Conservation (phyloP, 2,888 invertebrate genomes). For the Coleophora flavipennella region DNA sequence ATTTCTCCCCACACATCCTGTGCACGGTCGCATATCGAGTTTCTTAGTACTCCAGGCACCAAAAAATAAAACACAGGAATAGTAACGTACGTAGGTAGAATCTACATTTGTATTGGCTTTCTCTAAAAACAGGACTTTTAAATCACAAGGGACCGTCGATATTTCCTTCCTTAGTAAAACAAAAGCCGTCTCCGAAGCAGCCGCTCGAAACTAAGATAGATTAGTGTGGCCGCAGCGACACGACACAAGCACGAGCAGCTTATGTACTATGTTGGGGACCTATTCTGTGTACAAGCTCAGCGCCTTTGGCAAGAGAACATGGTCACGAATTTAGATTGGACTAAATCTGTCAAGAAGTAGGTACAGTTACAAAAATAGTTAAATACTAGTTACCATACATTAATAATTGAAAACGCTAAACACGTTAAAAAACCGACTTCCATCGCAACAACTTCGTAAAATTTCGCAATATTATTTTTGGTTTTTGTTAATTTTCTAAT, state of each 20-base stretch:
- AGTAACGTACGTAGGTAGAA: conserved; percentile 25
- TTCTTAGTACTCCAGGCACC: conserved; percentile 53
- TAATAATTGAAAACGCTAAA: too few relatives aligned
- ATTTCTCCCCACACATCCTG: conserved; percentile 46
- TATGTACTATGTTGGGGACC: conserved; percentile 29
- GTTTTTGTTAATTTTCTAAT: too few relatives aligned
- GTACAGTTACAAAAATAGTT: too few relatives aligned
- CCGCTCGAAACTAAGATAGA: conserved; percentile 57
- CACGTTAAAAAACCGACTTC: too few relatives aligned
- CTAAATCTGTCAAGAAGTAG: not conserved
- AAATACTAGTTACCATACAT: too few relatives aligned
- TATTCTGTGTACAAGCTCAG: conserved; percentile 25
- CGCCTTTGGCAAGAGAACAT: conserved; percentile 2
- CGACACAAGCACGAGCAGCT: conserved; percentile 31
- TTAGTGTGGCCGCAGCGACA: conserved; percentile 40
- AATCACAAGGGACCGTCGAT: conserved; percentile 64
- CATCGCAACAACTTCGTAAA: too few relatives aligned
- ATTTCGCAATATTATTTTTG: too few relatives aligned
- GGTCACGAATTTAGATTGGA: not conserved
- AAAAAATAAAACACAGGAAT: conserved; percentile 63
- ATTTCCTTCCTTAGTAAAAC: conserved; percentile 60
- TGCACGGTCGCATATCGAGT: conserved; percentile 41
- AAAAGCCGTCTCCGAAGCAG: conserved; percentile 45
- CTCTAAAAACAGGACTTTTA: conserved; percentile 67
- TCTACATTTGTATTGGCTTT: conserved; percentile 58